Evolutionary conservation across 2,888 invertebrate species (phyloP).

Genomic region (Phymatocera aterrima): DNA sequence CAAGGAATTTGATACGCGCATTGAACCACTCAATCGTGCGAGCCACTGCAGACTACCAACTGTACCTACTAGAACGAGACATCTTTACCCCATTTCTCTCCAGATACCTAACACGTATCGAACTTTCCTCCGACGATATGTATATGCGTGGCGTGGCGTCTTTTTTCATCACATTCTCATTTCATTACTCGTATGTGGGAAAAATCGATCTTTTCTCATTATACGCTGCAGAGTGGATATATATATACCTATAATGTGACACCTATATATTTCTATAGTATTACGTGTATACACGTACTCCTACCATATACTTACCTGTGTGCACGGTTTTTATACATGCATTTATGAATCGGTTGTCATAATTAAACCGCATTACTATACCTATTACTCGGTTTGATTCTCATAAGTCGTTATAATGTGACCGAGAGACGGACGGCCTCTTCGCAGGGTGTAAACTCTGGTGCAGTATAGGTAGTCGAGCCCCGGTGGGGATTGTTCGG

Average conservation of each 20-base stretch:
- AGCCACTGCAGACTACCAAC: constrained; percentile 22
- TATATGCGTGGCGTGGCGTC: no score
- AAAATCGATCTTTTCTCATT: no score
- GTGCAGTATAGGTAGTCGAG: constrained; percentile 33
- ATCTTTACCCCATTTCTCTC: constrained; percentile 14
- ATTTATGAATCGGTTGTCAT: no score
- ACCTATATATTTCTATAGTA: no score
- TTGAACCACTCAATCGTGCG: constrained; percentile 34
- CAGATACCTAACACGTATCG: not conserved
- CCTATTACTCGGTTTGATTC: not conserved
- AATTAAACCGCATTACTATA: not conserved
- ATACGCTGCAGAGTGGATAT: no score
- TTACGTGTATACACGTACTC: no score
- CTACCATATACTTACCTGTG: no score
- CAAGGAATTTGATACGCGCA: constrained; percentile 43
- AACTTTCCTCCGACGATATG: not conserved
- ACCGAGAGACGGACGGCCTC: constrained; percentile 19
- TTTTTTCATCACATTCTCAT: no score
- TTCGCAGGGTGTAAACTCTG: constrained; percentile 25
- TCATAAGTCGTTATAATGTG: constrained; percentile 22
- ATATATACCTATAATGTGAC: no score
- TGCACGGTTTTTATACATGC: no score
- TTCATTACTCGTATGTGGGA: no score
- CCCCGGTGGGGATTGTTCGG: constrained; percentile 43
- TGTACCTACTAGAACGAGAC: constrained; percentile 9